A percentile compares a stretch with the other conserved stretches of the same genome.
phyloP scores from a whole-genome alignment of 2,888 invertebrate species.

The Meta bourneti region DNA sequence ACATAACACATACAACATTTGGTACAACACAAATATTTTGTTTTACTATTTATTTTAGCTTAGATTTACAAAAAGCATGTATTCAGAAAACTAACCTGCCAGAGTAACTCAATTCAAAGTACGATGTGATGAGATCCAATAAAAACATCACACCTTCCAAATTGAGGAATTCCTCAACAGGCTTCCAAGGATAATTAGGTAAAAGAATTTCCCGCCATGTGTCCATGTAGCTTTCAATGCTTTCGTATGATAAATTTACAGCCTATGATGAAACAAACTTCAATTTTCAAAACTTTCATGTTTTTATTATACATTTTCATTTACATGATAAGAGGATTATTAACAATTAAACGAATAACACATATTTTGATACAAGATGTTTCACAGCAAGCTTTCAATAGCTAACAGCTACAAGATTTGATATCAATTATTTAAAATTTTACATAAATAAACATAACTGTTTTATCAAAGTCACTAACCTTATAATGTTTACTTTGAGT shows the following conservation, averaged over 20 bases:
- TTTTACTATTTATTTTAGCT: no score
- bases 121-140: conserved; percentile 91
- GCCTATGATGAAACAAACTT: conserved; percentile 80
- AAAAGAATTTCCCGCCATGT: conserved; percentile 86
- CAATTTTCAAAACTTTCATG: not conserved
- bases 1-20: no score
- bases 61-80: no score
- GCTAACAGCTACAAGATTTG: no score
- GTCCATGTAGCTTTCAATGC: conserved; percentile 92
- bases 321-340: not conserved
- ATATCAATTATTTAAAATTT: no score
- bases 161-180: conserved; percentile 92
- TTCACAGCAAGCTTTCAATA: no score
- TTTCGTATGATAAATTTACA: conserved; percentile 86
- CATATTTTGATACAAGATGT: no score
- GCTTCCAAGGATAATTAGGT: conserved; percentile 87
- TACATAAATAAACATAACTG: not conserved
- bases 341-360: not conserved
- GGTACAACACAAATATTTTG: no score
- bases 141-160: conserved; percentile 89
- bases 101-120: conserved; percentile 95
- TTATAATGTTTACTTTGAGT: conserved; percentile 36
- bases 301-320: not conserved
- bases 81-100: conserved; percentile 83
- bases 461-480: conserved; percentile 13